Evolutionary conservation across 2,797 vertebrate genomes (phyloP).

Genomic region (Apogon talboti): DNA sequence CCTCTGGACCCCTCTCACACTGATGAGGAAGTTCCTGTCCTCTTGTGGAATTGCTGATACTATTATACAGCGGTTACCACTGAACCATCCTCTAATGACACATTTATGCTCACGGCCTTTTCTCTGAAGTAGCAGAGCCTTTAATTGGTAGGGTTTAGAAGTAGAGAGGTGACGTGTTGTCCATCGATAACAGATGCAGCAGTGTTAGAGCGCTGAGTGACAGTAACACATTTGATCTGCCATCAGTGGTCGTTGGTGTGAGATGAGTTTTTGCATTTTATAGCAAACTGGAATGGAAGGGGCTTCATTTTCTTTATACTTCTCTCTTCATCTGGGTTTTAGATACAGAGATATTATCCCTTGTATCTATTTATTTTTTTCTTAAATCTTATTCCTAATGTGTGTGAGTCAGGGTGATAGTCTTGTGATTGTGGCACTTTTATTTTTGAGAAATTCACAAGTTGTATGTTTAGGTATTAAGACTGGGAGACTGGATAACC

Average conservation of each 20-base stretch:
- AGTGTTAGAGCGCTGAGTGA: constrained; percentile 1
- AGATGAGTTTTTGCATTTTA: constrained; percentile 21
- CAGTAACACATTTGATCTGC: not conserved
- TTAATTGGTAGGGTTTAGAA: constrained; percentile 22
- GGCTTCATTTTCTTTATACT: constrained; percentile 33
- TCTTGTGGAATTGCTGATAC: constrained; percentile 22
- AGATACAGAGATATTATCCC: not conserved
- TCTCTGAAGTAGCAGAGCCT: constrained; percentile 1
- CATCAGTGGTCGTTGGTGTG: not conserved
- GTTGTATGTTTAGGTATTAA: constrained; percentile 19
- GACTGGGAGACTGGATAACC: not conserved
- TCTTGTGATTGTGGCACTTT: too few relatives aligned
- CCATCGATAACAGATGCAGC: constrained; percentile 5
- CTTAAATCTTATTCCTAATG: too few relatives aligned
- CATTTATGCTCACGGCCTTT: not conserved
- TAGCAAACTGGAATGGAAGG: constrained; percentile 8
- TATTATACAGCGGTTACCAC: not conserved
- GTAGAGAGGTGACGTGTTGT: constrained; percentile 7
- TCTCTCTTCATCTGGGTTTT: constrained; percentile 34
- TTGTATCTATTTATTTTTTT: constrained; percentile 4
- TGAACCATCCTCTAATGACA: not conserved
- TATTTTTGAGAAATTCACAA: too few relatives aligned
- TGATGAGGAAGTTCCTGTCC: constrained; percentile 46
- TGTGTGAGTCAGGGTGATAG: too few relatives aligned
- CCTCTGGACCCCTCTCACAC: constrained; percentile 24